Evolutionary conservation across 2,113 vertebrate genomes (phyloP).

Genomic region (Miniopterus natalensis): DNA sequence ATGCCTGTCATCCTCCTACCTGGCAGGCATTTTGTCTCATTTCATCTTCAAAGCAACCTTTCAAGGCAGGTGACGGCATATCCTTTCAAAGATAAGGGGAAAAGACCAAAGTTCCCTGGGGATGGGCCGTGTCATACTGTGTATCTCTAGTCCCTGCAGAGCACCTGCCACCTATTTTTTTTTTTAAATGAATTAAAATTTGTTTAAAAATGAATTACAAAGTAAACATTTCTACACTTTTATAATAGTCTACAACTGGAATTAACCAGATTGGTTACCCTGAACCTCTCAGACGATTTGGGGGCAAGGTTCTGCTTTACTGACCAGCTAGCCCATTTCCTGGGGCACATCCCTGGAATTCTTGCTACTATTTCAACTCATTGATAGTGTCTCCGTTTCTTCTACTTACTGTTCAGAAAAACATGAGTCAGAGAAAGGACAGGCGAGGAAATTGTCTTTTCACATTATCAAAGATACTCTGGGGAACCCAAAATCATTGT

Average conservation of each 20-base stretch:
- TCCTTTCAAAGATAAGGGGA: neutral
- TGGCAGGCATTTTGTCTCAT: neutral
- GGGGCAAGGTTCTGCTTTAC: neutral
- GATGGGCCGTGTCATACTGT: neutral
- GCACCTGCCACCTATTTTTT: neutral
- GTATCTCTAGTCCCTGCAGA: neutral
- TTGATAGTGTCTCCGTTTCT: neutral
- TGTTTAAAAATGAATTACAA: slow-evolving; percentile 3
- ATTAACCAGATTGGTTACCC: neutral
- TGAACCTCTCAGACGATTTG: neutral
- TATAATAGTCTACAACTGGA: neutral
- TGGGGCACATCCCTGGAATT: neutral
- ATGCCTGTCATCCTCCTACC: neutral
- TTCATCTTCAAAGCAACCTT: slow-evolving; percentile 1
- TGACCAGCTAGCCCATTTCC: neutral
- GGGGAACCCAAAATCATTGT: neutral
- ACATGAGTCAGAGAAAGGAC: neutral
- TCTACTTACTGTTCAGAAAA: slow-evolving; percentile 14
- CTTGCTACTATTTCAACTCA: neutral
- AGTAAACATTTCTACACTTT: neutral
- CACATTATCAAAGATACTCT: neutral
- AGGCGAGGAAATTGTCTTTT: neutral
- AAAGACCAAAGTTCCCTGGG: neutral
- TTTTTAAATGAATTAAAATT: neutral
- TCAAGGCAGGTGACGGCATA: neutral